phyloP scores from a whole-genome alignment of 2,113 vertebrate genomes.

The Neoarius graeffei region DNA sequence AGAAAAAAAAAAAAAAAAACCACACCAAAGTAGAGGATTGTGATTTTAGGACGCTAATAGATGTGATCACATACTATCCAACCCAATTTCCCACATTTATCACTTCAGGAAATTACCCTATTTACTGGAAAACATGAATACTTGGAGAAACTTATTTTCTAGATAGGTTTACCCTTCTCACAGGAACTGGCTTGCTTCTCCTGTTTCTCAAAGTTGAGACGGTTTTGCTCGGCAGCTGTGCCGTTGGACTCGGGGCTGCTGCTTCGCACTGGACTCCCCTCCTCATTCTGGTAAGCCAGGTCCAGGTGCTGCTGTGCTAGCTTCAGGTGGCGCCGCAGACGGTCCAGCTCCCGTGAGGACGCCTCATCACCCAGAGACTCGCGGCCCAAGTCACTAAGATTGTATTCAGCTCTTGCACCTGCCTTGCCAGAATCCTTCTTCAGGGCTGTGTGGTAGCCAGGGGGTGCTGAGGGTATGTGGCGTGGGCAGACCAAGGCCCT shows the following conservation, averaged over 20 bases:
- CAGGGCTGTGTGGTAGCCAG: slow-evolving; percentile 82
- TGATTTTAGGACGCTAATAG: neutral
- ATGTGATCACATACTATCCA: neutral
- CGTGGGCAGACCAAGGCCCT: slow-evolving; percentile 63
- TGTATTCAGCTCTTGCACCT: slow-evolving; percentile 68
- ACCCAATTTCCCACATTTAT: neutral
- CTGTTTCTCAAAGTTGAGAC: slow-evolving; percentile 84
- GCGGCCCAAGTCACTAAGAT: slow-evolving; percentile 67
- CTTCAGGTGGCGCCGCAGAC: slow-evolving; percentile 72
- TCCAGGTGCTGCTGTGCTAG: slow-evolving; percentile 79
- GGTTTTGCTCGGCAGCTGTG: slow-evolving; percentile 84
- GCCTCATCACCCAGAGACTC: slow-evolving; percentile 74
- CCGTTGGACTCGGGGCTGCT: slow-evolving; percentile 88
- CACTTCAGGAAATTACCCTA: neutral
- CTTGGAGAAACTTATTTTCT: neutral
- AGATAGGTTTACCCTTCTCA: slow-evolving; percentile 72
- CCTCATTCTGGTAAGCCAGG: slow-evolving; percentile 75
- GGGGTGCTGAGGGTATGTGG: slow-evolving; percentile 77
- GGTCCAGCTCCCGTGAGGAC: slow-evolving; percentile 69
- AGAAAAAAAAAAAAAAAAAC: neutral
- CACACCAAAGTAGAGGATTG: neutral
- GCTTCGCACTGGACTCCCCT: slow-evolving; percentile 79
- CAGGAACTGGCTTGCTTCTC: slow-evolving; percentile 81
- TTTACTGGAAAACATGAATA: neutral
- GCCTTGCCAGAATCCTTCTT: slow-evolving; percentile 75